A percentile compares a stretch with the other conserved stretches of the same genome.
phyloP scores from a whole-genome alignment of 2,888 invertebrate genomes.

The Ditula angustiorana region DNA sequence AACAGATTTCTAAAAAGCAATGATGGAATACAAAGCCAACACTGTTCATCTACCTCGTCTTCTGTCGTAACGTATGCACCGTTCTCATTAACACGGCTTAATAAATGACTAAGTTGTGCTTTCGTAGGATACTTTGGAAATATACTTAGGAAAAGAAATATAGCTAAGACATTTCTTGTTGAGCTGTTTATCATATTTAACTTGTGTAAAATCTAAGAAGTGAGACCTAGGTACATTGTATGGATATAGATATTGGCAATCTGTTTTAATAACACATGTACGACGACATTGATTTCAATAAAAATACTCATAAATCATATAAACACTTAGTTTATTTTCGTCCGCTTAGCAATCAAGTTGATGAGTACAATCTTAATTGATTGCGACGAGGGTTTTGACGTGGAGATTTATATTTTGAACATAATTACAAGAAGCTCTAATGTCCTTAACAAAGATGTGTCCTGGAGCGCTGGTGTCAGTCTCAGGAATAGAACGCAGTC shows the following conservation, averaged over 20 bases:
- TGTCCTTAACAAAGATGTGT: conserved; percentile 68
- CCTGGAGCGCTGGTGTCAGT: conserved; percentile 64
- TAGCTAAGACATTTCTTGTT: background rate
- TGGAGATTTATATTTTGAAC: conserved; percentile 42
- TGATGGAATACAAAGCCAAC: conserved; percentile 13
- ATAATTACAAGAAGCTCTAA: conserved; percentile 74
- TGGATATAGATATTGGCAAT: background rate
- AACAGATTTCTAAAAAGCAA: conserved; percentile 14
- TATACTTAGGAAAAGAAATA: no score
- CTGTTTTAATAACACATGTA: conserved; percentile 1
- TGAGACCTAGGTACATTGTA: no score
- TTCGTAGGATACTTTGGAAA: background rate
- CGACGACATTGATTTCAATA: conserved; percentile 9
- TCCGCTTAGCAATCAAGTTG: conserved; percentile 26
- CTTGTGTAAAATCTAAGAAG: no score
- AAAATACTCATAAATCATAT: conserved; percentile 1
- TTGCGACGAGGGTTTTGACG: conserved; percentile 21
- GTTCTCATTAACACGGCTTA: conserved; percentile 12
- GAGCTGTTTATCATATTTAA: background rate
- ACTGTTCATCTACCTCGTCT: conserved; percentile 5
- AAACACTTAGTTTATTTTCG: conserved; percentile 12
- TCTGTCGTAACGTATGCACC: conserved; percentile 11
- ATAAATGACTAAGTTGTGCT: background rate
- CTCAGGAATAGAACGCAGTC: conserved; percentile 75
- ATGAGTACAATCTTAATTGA: conserved; percentile 31